phyloP scores from a whole-genome alignment of 2,888 invertebrate genomes.

The Cephus pulcher region DNA sequence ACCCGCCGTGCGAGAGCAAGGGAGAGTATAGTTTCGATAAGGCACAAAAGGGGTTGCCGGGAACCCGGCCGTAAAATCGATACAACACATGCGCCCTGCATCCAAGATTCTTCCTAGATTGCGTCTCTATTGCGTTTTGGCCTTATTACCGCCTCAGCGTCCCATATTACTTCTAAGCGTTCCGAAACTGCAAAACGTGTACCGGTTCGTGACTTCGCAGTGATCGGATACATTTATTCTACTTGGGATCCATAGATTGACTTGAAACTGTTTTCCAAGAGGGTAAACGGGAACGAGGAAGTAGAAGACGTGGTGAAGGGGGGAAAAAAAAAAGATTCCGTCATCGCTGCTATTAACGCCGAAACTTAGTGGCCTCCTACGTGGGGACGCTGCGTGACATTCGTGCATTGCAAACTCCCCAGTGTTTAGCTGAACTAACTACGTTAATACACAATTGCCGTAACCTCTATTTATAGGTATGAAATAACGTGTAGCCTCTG shows the following conservation, averaged over 20 bases:
- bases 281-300: not conserved
- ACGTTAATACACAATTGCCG: slow-evolving; percentile 38
- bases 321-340: not conserved
- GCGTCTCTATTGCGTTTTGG: slow-evolving; percentile 21
- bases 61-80: slow-evolving; percentile 43
- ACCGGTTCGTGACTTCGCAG: not conserved
- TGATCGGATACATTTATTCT: not conserved
- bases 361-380: slow-evolving; percentile 20
- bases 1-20: not conserved
- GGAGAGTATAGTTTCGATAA: not conserved
- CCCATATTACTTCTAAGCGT: slow-evolving; percentile 20
- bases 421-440: slow-evolving; percentile 26
- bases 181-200: slow-evolving; percentile 7
- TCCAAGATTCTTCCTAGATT: slow-evolving; percentile 35
- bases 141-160: slow-evolving; percentile 28
- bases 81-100: slow-evolving; percentile 59
- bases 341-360: not conserved
- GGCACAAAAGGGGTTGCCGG: not conserved
- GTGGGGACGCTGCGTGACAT: slow-evolving; percentile 18
- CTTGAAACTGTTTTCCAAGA: not conserved
- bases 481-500: slow-evolving; percentile 36
- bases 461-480: slow-evolving; percentile 58
- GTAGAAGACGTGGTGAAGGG: not conserved
- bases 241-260: not conserved
- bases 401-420: slow-evolving; percentile 10